Conservation (phyloP, 2,888 invertebrate species). For the Brachypterus glaber region DNA sequence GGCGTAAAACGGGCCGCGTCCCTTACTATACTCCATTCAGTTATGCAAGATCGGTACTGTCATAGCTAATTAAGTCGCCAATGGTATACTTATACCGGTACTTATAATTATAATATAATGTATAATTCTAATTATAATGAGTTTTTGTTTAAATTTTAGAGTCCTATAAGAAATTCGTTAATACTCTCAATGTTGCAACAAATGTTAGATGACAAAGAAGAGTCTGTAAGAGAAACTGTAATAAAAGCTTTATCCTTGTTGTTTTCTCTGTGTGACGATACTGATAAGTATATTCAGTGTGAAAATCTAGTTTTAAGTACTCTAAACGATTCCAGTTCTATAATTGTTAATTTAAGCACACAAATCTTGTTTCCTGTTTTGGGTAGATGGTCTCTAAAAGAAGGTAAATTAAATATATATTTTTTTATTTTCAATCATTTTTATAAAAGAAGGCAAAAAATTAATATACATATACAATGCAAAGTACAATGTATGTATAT, state of each 20-base stretch:
- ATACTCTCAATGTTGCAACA: conserved; percentile 64
- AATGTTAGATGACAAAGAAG: conserved; percentile 59
- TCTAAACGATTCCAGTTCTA: conserved; percentile 47
- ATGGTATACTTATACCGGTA: too few species aligned
- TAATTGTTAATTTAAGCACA: conserved; percentile 46
- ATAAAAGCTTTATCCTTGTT: conserved; percentile 53
- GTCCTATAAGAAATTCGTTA: conserved; percentile 54
- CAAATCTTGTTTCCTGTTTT: conserved; percentile 52
- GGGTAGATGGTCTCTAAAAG: conserved; percentile 51
- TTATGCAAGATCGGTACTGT: too few species aligned
- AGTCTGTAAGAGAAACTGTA: conserved; percentile 51
- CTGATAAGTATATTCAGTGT: conserved; percentile 53
- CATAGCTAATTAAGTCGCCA: too few species aligned
- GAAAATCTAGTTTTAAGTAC: conserved; percentile 50
- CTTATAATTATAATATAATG: conserved; percentile 2
- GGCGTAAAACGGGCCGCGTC: too few species aligned
- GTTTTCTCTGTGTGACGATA: conserved; percentile 53
- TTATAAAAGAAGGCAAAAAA: too few species aligned
- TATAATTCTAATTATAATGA: conserved; percentile 5
- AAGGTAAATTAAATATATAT: conserved; percentile 23
- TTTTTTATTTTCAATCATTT: neutral
- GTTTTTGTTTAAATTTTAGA: conserved; percentile 33
- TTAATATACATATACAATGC: too few species aligned
- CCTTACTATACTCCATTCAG: too few species aligned
- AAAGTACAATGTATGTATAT: too few species aligned